A percentile compares a stretch with the other conserved stretches of the same genome.
Conservation (phyloP, 2,113 vertebrate genomes). For the Camarhynchus parvulus region DNA sequence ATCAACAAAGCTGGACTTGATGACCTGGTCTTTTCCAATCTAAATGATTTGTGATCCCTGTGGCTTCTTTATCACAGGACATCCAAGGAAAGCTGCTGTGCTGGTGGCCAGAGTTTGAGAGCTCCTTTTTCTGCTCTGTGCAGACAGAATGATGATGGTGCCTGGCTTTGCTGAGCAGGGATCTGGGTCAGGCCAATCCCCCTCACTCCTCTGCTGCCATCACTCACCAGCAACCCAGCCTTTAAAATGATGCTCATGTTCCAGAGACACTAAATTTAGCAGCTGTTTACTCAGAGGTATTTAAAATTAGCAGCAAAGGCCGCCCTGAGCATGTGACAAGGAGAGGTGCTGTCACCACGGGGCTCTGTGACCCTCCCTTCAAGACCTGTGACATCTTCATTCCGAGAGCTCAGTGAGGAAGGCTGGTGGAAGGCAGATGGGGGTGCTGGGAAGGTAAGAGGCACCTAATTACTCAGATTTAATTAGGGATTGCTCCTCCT, state of each 20-base stretch:
- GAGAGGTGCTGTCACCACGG: background rate
- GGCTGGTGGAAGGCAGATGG: background rate
- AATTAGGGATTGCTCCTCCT: background rate
- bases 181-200: background rate
- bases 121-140: background rate
- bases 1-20: background rate
- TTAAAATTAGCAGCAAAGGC: slow-evolving; percentile 4
- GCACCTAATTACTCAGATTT: background rate
- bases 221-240: background rate
- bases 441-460: background rate
- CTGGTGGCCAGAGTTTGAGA: background rate
- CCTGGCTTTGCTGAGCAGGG: background rate
- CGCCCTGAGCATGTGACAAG: background rate
- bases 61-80: background rate
- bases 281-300: background rate
- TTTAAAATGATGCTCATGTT: background rate
- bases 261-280: slow-evolving; percentile 8
- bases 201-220: background rate
- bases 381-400: background rate
- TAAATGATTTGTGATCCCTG: background rate
- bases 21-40: background rate
- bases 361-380: background rate
- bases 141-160: background rate
- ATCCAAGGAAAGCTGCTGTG: background rate
- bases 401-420: background rate